Conservation (phyloP, 2,888 invertebrate genomes). For the Lordiphosa fenestrarum region DNA sequence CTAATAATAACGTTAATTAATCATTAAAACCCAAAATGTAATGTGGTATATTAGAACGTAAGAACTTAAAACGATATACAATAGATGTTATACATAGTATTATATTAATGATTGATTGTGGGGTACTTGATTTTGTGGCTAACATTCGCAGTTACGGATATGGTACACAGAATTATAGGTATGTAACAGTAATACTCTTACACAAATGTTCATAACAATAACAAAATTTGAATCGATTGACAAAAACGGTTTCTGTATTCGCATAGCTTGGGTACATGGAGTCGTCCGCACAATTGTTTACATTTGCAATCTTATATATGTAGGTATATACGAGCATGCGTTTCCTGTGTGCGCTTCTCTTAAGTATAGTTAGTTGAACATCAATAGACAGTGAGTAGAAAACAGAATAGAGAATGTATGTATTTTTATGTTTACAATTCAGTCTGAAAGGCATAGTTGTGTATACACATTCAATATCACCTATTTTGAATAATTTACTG, state of each 20-base stretch:
- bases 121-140: conserved; percentile 18
- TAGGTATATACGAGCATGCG: conserved; percentile 47
- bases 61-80: conserved; percentile 38
- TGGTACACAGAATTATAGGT: conserved; percentile 34
- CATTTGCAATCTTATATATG: conserved; percentile 26
- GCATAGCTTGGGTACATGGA: conserved; percentile 11
- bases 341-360: conserved; percentile 59
- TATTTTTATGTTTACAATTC: conserved; percentile 74
- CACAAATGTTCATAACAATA: conserved; percentile 57
- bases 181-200: conserved; percentile 39
- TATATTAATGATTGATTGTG: conserved; percentile 20
- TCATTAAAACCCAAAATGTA: conserved; percentile 29
- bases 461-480: conserved; percentile 73
- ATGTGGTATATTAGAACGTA: conserved; percentile 37
- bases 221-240: conserved; percentile 54
- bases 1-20: conserved; percentile 34
- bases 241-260: conserved; percentile 34
- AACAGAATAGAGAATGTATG: conserved; percentile 69
- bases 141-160: conserved; percentile 20
- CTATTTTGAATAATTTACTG: conserved; percentile 70
- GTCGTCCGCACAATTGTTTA: conserved; percentile 5
- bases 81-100: conserved; percentile 26
- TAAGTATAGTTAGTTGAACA: conserved; percentile 53
- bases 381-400: conserved; percentile 66
- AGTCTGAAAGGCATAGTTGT: conserved; percentile 74